Evolutionary conservation across 2,113 vertebrate species (phyloP).

Genomic region (Cottus gobio): DNA sequence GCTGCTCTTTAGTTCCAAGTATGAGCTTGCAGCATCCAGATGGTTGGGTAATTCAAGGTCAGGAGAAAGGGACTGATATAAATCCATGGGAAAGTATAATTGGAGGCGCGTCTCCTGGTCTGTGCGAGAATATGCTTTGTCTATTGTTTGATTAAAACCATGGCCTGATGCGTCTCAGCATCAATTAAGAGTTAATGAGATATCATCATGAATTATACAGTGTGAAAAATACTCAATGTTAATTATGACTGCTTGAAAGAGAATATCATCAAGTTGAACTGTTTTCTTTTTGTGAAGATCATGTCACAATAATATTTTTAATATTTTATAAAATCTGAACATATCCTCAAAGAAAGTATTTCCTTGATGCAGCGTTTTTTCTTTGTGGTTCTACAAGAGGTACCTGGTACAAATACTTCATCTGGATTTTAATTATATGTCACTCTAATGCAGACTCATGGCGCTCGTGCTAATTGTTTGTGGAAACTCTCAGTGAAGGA

Average conservation of each 20-base stretch:
- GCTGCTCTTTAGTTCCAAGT: slow-evolving; percentile 17
- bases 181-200: slow-evolving; percentile 54
- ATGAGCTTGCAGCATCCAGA: slow-evolving; percentile 33
- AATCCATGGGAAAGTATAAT: slow-evolving; percentile 48
- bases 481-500: slow-evolving; percentile 48
- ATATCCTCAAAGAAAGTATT: slow-evolving; percentile 1
- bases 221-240: slow-evolving; percentile 34
- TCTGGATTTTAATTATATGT: slow-evolving; percentile 24
- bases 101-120: slow-evolving; percentile 21
- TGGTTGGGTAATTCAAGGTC: slow-evolving; percentile 47
- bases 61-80: slow-evolving; percentile 13
- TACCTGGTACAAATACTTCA: slow-evolving; percentile 8
- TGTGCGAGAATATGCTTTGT: slow-evolving; percentile 33
- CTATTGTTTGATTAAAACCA: slow-evolving; percentile 52
- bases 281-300: neutral
- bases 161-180: slow-evolving; percentile 27
- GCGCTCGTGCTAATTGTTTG: slow-evolving; percentile 63
- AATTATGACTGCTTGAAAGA: slow-evolving; percentile 44
- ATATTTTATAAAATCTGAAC: neutral
- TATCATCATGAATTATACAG: slow-evolving; percentile 46
- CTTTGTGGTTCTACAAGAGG: slow-evolving; percentile 1
- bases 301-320: no score
- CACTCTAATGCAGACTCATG: slow-evolving; percentile 16
- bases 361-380: neutral
- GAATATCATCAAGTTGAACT: slow-evolving; percentile 21